Base-by-base conservation (phyloP, 2,888 invertebrate species). In the Drosophila leonis region DNA sequence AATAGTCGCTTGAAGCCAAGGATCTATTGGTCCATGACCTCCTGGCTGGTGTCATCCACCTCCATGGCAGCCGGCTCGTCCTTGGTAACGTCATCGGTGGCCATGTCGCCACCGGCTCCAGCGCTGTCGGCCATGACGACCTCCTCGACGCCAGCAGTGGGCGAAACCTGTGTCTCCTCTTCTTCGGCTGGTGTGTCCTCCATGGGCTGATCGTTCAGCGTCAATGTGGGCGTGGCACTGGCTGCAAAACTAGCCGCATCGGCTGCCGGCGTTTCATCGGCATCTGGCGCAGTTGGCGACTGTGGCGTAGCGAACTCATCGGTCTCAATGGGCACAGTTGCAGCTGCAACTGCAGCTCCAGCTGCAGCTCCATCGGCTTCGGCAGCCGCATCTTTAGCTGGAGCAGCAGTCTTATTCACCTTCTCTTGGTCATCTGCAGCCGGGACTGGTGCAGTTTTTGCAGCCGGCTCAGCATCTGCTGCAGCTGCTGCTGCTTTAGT, bases 1-100 rank as follows among this genome's bases (percentile, higher is more conserved):
- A 65, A 46, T 72, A 71, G 71, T 72, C 60, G 33, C 24, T 12
- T 27, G 10, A 3, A 12, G 4, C n/a, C 39, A n/a, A 27, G 67
- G 82, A n/a, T 65, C 62, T 93, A 93, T 80, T 93, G 93, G 82
- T 93, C 92, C 93, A 93, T 93, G 62, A 93, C 93, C 82, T 93
- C 92, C 74, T 92, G 93, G 80, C 92, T 93, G 75, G 92, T 92
- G 59, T 93, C 93, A 54, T 93, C 93, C 20, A 93, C 91, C 66
- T 93, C 93, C 93, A 93, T 93, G 61, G 92, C 92, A 41, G 90
- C 90, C 12, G 90, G 87, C 67, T 92, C 92, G 42, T 92, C 91
- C 73, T 92, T 92, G 65, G 81, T 49, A 2, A 76, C 82, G 35
- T 88, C 86, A 55, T 92, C 92, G 39, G 92, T 93, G 61, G 92